Conservation (phyloP, 2,888 invertebrate species). For the Caradrina clavipalpis region DNA sequence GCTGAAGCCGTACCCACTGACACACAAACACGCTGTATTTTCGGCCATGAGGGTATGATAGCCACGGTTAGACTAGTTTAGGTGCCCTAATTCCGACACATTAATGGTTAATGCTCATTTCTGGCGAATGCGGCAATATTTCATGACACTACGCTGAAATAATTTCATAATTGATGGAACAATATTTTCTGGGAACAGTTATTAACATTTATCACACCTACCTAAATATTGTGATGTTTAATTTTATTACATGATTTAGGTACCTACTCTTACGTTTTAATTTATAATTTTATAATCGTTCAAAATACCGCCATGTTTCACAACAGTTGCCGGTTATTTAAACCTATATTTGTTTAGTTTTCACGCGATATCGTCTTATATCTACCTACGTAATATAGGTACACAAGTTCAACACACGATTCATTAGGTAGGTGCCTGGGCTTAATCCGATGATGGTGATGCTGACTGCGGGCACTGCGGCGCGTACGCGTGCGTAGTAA, state of each 20-base stretch:
- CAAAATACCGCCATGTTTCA: too few species aligned
- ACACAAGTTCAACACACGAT: conserved; percentile 9
- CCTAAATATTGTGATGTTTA: not conserved
- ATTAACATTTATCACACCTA: not conserved
- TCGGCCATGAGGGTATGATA: conserved; percentile 45
- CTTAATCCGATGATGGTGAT: conserved; percentile 12
- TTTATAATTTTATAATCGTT: too few species aligned
- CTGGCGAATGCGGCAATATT: conserved; percentile 29
- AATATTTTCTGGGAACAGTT: not conserved
- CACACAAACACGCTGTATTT: conserved; percentile 59
- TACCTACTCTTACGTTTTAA: too few species aligned
- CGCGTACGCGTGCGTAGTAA: conserved; percentile 44
- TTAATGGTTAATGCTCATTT: conserved; percentile 15
- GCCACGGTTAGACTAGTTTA: conserved; percentile 21
- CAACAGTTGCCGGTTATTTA: too few species aligned
- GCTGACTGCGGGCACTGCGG: too few species aligned
- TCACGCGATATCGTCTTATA: too few species aligned
- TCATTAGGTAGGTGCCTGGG: not conserved
- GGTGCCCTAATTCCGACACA: conserved; percentile 39
- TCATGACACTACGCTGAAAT: not conserved
- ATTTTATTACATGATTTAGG: not conserved
- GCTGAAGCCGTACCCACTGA: conserved; percentile 58
- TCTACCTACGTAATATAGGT: too few species aligned
- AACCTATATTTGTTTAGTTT: not conserved
- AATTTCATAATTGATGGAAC: not conserved